Evolutionary conservation across 2,888 invertebrate species (phyloP), one percentile per base, ranked within the genome.

Genomic region (Noctua comes): DNA sequence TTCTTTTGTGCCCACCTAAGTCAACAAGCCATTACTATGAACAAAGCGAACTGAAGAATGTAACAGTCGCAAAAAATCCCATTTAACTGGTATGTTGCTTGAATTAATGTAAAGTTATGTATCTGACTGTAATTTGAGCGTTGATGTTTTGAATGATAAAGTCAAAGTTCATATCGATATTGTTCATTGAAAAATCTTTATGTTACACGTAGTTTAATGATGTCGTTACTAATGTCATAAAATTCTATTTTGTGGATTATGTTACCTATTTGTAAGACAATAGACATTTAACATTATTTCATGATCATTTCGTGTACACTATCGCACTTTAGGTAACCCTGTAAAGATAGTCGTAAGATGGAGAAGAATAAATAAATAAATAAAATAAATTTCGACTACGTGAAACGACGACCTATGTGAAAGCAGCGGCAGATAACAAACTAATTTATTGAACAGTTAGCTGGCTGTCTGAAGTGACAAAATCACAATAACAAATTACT

Each of bases 21-120:
- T 27, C 57, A 27, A n/a, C 57, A 43, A 18, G 2, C 1, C 7
- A 64, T 76, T 27, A 62, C 40, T 64, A n/a, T 21, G 31, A 31
- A 18, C 8, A 31, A 2, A 2, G 24, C 3, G 18, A 18, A 31
- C 18, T 76, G 40, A 54, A 77, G 3, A 65, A n/a, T 16, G 18
- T 51, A 16, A 43, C 27, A 21, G 16, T 10, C 4, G 5, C 11
- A 27, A 40, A 54, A 54, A 27, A 1, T 54, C 46, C 13, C 16
- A 40, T 18, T 40, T 24, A 48, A 31, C 21, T n/a, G 24, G 24
- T 46, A 18, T 18, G 13, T 68, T 57, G 64, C 16, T 69, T 75
- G n/a, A 57, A 65, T 80, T 4, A 57, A 65, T 72, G 21, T 36
- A 51, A 68, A 68, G 71, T 79, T 79, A n/a, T 66, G 5, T 31